These are phyloP conservation scores for Carassius carassius DNA, from an alignment of 2,113 vertebrate genomes.

Conservation along the genomic window DNA sequence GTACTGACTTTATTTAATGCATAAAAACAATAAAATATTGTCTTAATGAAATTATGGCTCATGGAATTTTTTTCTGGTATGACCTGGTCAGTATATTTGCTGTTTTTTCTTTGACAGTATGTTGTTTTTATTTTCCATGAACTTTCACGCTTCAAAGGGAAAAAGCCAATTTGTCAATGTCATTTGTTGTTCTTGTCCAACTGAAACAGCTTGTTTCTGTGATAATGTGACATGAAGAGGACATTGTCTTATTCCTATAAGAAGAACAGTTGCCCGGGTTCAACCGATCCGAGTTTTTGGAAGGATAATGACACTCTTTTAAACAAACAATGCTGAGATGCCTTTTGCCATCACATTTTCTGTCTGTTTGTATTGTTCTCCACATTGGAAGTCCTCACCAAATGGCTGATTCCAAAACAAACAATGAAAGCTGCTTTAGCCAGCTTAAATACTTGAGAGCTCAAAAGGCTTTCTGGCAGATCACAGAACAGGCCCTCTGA, in stretches of 20 bases:
- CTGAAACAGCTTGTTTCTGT: conserved; percentile 27
- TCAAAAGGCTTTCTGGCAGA: conserved; percentile 47
- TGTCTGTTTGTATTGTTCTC: conserved; percentile 48
- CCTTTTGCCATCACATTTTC: conserved; percentile 9
- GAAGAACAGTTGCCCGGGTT: neutral
- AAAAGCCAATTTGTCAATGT: conserved; percentile 14
- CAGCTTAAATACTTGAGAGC: conserved; percentile 48
- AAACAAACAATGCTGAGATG: neutral
- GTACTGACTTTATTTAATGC: neutral
- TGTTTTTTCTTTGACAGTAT: neutral
- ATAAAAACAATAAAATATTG: no score
- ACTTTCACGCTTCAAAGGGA: neutral
- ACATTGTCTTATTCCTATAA: neutral
- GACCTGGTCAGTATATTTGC: neutral
- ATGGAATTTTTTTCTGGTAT: neutral
- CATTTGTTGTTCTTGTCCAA: conserved; percentile 16
- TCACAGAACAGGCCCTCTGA: conserved; percentile 33
- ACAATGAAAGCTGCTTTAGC: conserved; percentile 55
- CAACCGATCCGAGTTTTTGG: neutral
- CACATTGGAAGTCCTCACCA: conserved; percentile 41
- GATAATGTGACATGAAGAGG: neutral
- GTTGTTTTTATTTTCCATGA: neutral
- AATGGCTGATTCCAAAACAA: conserved; percentile 52
- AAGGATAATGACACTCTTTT: conserved; percentile 12
- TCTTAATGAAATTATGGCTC: neutral